Evolutionary conservation across 2,113 vertebrate genomes (phyloP), one percentile per base, ranked within the genome.

Genomic region (Coryphaenoides rupestris): DNA sequence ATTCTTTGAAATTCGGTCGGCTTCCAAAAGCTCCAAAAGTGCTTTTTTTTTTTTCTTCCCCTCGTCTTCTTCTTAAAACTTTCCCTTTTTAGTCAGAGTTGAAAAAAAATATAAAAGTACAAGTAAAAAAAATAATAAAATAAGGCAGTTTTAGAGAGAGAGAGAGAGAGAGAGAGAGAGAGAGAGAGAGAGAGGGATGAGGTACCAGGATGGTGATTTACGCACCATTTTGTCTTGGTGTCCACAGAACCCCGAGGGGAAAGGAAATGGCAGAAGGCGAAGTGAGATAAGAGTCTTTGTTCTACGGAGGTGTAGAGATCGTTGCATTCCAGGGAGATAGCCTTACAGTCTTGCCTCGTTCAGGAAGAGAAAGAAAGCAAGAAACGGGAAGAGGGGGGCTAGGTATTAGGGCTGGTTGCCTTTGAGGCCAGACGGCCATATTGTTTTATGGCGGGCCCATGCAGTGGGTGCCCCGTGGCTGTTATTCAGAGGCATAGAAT

Each of bases 221-320:
- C 72, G 50, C 75, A 72, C 45, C 55, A 76, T 68, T 85, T 74
- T 47, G 73, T 85, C 79, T 76, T 76, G 12, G 2, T 78, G 83
- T 78, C 77, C 75, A 61, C 17, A 14, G 56, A 75, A 65, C 86
- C 79, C 33, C 55, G 65, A 40, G 79, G 86, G 83, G 47, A 74
- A 78, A 86, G 83, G 82, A 88, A 87, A 84, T 80, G 79, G 76
- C 79, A 81, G 81, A 80, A 86, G 81, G 72, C 75, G 74, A 63
- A 63, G 49, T 52, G 33, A 86, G 86, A 88, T 86, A 89, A 87
- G 78, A 72, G 70, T 75, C 83, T 82, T 77, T 82, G 86, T 84
- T 89, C 77, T 73, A 33, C 5, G 17, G 82, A 84, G 87, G 83
- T 82, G 83, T 76, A 77, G 69, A 84, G 84, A 89, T 86, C 40